phyloP scores from a whole-genome alignment of 1,140 invertebrate genomes.

The Bicyclus anynana region DNA sequence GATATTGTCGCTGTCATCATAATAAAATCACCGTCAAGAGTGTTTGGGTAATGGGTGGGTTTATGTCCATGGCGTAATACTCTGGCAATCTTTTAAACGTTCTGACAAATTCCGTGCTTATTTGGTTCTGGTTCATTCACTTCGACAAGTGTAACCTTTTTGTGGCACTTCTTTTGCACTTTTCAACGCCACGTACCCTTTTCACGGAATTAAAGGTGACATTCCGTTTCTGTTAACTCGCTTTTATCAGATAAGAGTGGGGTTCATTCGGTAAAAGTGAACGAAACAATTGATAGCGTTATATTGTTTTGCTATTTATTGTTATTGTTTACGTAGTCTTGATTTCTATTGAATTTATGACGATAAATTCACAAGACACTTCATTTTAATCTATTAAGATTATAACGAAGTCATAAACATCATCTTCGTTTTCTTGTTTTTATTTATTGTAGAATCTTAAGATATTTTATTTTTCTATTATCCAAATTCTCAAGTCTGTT shows the following conservation, averaged over 20 bases:
- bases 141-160: not conserved
- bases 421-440: no score
- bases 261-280: slow-evolving; percentile 1
- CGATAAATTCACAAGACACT: no score
- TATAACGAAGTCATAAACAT: no score
- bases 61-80: not conserved
- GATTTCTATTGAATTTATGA: not conserved
- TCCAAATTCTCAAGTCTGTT: no score
- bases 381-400: no score
- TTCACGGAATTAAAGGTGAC: slow-evolving; percentile 33
- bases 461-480: no score
- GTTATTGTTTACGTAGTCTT: not conserved
- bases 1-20: no score
- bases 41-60: no score
- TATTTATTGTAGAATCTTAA: no score
- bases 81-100: not conserved
- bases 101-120: not conserved
- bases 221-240: slow-evolving; percentile 25
- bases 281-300: slow-evolving; percentile 6
- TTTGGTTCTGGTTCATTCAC: not conserved
- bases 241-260: slow-evolving; percentile 18
- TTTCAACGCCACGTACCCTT: slow-evolving; percentile 31
- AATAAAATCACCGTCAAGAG: no score
- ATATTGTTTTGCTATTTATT: not conserved
- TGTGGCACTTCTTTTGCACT: slow-evolving; percentile 7